phyloP scores from a whole-genome alignment of 1,140 invertebrate species.

The Geopemphigus sp. region DNA sequence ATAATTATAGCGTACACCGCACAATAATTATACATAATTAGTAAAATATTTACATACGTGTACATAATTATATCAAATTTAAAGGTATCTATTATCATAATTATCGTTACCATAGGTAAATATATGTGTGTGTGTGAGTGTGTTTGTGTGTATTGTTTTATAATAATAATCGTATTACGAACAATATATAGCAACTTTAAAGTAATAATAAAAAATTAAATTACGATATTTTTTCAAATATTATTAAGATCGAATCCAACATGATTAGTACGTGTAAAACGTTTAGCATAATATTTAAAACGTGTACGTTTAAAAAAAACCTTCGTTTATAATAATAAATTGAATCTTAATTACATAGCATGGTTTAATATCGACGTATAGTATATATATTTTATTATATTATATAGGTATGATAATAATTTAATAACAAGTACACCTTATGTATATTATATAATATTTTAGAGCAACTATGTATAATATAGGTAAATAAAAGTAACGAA shows the following conservation, averaged over 20 bases:
- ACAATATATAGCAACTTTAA: too few relatives aligned
- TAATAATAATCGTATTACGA: too few relatives aligned
- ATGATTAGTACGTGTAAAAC: not conserved
- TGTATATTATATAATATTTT: slow-evolving; percentile 25
- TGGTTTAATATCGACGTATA: slow-evolving; percentile 32
- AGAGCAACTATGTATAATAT: slow-evolving; percentile 35
- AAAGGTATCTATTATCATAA: too few relatives aligned
- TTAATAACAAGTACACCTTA: slow-evolving; percentile 25
- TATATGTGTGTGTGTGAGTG: too few relatives aligned
- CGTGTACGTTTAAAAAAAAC: not conserved
- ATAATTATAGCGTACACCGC: not conserved
- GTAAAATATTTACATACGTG: not conserved
- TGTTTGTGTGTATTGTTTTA: too few relatives aligned
- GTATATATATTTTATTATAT: slow-evolving; percentile 9
- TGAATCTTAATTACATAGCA: slow-evolving; percentile 32
- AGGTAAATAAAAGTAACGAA: slow-evolving; percentile 27
- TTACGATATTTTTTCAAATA: not conserved
- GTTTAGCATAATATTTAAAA: not conserved
- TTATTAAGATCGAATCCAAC: not conserved
- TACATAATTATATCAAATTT: too few relatives aligned
- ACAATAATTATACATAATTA: not conserved
- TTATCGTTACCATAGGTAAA: too few relatives aligned
- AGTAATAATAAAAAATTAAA: not conserved
- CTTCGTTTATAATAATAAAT: slow-evolving; percentile 27
- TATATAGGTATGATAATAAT: slow-evolving; percentile 23